These are phyloP conservation scores for Callopanchax toddi DNA, from an alignment of 2,113 vertebrate species.

Conservation along the genomic window DNA sequence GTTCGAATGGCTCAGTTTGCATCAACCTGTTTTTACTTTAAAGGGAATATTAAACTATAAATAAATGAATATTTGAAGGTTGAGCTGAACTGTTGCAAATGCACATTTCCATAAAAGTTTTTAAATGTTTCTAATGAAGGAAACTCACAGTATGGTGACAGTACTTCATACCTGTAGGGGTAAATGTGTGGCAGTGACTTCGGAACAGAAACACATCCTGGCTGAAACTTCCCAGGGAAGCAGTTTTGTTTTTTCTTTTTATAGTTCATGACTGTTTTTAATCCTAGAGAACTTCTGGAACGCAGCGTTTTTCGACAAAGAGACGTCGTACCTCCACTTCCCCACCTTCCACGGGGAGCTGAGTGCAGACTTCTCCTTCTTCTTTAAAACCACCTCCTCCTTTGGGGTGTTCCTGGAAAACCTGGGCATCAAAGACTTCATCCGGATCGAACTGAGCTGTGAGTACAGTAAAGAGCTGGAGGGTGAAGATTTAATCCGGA, in stretches of 20 bases:
- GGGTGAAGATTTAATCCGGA: constrained; percentile 22
- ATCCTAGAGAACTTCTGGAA: constrained; percentile 90
- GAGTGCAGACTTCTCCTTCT: constrained; percentile 92
- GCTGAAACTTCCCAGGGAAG: background rate
- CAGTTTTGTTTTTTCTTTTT: constrained; percentile 4
- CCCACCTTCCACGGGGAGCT: constrained; percentile 94
- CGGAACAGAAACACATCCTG: constrained; percentile 4
- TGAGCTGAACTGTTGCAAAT: too few relatives aligned
- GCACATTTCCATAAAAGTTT: too few relatives aligned
- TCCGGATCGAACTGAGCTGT: constrained; percentile 88
- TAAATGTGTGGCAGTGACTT: too few relatives aligned
- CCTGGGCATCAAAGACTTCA: constrained; percentile 94
- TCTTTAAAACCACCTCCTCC: constrained; percentile 91
- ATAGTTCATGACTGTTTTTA: background rate
- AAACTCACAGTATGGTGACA: too few relatives aligned
- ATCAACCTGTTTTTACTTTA: too few relatives aligned
- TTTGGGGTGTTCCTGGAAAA: constrained; percentile 96
- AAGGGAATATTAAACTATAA: too few relatives aligned
- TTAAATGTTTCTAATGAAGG: too few relatives aligned
- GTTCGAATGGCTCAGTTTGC: too few relatives aligned
- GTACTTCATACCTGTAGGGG: too few relatives aligned
- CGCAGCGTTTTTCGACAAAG: constrained; percentile 90
- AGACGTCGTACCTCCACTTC: constrained; percentile 94
- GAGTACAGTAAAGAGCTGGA: constrained; percentile 45
- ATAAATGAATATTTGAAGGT: too few relatives aligned